Percentiles rank a stretch among this genome's conserved stretches.
Evolutionary conservation across 2,113 vertebrate species (phyloP).

Genomic region (Tretioscincus oriximinensis): DNA sequence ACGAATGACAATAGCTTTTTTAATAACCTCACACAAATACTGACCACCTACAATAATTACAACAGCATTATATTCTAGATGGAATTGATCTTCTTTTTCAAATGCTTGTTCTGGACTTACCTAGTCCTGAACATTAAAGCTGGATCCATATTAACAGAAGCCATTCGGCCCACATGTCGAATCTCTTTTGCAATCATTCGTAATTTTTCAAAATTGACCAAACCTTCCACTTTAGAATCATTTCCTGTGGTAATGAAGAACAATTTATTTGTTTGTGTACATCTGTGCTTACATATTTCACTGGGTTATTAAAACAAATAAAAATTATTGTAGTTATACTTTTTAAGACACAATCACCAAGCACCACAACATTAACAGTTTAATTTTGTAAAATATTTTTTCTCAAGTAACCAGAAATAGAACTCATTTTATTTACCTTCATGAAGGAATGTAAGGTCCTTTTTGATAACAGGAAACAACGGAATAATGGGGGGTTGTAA

Average conservation of each 20-base stretch:
- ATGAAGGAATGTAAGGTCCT: constrained; percentile 97
- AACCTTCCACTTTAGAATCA: constrained; percentile 95
- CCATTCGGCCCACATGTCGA: constrained; percentile 95
- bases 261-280: too few species aligned
- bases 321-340: too few species aligned
- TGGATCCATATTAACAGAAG: constrained; percentile 97
- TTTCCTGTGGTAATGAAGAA: constrained; percentile 77
- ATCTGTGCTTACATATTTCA: too few species aligned
- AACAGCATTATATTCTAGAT: neutral
- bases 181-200: constrained; percentile 99
- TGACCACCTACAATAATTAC: neutral
- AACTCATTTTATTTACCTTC: constrained; percentile 79
- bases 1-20: neutral
- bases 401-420: neutral
- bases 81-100: neutral
- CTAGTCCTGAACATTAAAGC: constrained; percentile 97
- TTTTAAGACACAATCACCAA: too few species aligned
- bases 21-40: neutral
- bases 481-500: constrained; percentile 96
- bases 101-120: constrained; percentile 63
- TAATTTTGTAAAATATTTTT: neutral
- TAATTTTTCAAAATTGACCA: constrained; percentile 98
- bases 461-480: constrained; percentile 97
- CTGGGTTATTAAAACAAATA: too few species aligned
- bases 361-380: constrained; percentile 17